A percentile compares a stretch with the other conserved stretches of the same genome.
These are phyloP conservation scores for Allygus modestus DNA, from an alignment of 2,888 invertebrate genomes.

Conservation along the genomic window DNA sequence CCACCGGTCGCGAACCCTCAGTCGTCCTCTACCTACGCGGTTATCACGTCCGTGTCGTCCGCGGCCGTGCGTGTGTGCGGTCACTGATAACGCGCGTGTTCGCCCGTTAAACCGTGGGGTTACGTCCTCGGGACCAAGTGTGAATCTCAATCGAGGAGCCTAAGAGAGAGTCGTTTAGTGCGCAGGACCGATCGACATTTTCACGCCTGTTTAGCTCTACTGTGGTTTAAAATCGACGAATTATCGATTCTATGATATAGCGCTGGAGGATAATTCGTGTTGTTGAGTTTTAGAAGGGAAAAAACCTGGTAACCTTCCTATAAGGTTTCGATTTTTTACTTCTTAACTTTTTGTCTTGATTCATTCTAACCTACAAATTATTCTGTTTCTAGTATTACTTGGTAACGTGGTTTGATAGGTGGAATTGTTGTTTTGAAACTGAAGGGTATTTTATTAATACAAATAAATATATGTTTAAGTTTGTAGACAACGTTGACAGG, in stretches of 20 bases:
- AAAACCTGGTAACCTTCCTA: slow-evolving; percentile 32
- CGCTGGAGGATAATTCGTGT: not conserved
- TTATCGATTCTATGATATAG: not conserved
- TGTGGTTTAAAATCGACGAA: slow-evolving; percentile 29
- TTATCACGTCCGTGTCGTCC: slow-evolving; percentile 9
- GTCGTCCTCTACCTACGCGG: slow-evolving; percentile 11
- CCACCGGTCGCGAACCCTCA: slow-evolving; percentile 42
- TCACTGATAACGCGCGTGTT: slow-evolving; percentile 11
- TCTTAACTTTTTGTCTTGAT: not conserved
- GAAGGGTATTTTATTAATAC: too few relatives aligned
- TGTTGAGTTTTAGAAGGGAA: not conserved
- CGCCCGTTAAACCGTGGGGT: not conserved
- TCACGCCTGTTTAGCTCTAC: not conserved
- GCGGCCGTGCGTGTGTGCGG: slow-evolving; percentile 35
- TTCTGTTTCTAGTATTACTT: too few relatives aligned
- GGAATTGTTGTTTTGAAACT: not conserved
- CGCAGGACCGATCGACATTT: slow-evolving; percentile 51
- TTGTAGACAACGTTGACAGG: not conserved
- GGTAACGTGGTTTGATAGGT: not conserved
- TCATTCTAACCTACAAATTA: slow-evolving; percentile 17
- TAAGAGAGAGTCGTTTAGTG: not conserved
- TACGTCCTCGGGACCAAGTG: not conserved
- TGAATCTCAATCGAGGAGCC: too few relatives aligned
- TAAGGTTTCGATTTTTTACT: not conserved
- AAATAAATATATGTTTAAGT: not conserved